These are phyloP conservation scores for Caenorhabditis japonica DNA, from an alignment of 2,888 invertebrate species.

Conservation along the genomic window DNA sequence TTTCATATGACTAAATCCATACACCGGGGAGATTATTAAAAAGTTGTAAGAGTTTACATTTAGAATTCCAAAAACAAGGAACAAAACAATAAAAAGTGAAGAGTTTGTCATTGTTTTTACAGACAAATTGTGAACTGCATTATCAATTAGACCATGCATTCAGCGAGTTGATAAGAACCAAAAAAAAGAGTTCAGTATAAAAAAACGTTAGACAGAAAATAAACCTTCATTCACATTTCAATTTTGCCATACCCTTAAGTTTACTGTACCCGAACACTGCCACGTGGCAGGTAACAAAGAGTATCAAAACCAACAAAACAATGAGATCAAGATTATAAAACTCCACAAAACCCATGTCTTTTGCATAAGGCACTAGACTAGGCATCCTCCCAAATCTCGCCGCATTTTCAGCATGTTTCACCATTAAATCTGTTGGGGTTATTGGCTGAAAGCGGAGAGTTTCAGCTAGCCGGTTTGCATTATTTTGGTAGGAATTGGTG, in stretches of 20 bases:
- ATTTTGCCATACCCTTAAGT: too few relatives aligned
- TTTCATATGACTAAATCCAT: slow-evolving; percentile 53
- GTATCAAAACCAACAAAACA: not conserved
- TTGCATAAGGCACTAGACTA: slow-evolving; percentile 22
- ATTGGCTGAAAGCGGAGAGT: slow-evolving; percentile 30
- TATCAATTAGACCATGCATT: too few relatives aligned
- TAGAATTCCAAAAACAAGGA: not conserved
- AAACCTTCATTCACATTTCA: too few relatives aligned
- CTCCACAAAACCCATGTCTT: slow-evolving; percentile 33
- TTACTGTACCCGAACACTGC: too few relatives aligned
- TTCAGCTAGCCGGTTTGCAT: slow-evolving; percentile 34
- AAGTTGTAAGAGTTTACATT: slow-evolving; percentile 26
- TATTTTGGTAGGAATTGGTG: slow-evolving; percentile 6
- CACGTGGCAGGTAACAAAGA: not conserved
- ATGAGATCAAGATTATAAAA: slow-evolving; percentile 22
- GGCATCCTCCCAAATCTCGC: slow-evolving; percentile 40
- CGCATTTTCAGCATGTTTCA: slow-evolving; percentile 35
- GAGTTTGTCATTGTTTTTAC: too few relatives aligned
- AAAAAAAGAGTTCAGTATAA: too few relatives aligned
- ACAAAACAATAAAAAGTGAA: too few relatives aligned
- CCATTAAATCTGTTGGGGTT: slow-evolving; percentile 20
- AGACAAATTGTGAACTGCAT: too few relatives aligned
- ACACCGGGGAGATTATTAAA: slow-evolving; percentile 44
- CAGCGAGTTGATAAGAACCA: too few relatives aligned
- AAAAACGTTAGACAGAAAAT: too few relatives aligned